phyloP scores from a whole-genome alignment of 2,888 invertebrate genomes.

The Callosobruchus maculatus region DNA sequence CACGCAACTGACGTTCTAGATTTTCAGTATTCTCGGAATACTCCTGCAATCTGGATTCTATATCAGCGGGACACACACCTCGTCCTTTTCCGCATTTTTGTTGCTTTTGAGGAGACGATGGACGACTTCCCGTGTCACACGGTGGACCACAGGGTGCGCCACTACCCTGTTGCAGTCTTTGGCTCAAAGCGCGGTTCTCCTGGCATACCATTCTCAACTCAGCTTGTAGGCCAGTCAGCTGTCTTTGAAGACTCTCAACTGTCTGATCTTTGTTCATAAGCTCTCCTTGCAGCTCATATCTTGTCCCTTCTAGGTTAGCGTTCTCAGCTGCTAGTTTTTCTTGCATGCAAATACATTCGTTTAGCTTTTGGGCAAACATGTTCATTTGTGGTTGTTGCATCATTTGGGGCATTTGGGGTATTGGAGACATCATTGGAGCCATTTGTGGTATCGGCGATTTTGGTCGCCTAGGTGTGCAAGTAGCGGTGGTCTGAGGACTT shows the following conservation, averaged over 20 bases:
- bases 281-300: conserved; percentile 63
- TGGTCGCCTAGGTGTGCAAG: background rate
- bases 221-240: conserved; percentile 59
- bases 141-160: background rate
- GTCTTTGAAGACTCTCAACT: conserved; percentile 59
- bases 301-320: conserved; percentile 63
- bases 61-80: conserved; percentile 49
- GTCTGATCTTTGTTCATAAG: conserved; percentile 61
- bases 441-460: background rate
- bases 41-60: conserved; percentile 45
- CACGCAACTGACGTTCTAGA: conserved; percentile 55
- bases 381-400: background rate
- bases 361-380: conserved; percentile 55
- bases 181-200: conserved; percentile 58
- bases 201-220: conserved; percentile 62
- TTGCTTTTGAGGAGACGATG: conserved; percentile 10
- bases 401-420: background rate
- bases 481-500: background rate
- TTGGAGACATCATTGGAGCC: background rate
- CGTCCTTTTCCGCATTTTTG: conserved; percentile 41
- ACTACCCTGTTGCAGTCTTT: conserved; percentile 46
- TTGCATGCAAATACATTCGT: conserved; percentile 64
- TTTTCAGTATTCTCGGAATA: conserved; percentile 49
- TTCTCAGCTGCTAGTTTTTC: conserved; percentile 66
- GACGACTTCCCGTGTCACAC: conserved; percentile 1